Conservation (phyloP, 1,140 invertebrate species). For the Rhizoglyphus robini region DNA sequence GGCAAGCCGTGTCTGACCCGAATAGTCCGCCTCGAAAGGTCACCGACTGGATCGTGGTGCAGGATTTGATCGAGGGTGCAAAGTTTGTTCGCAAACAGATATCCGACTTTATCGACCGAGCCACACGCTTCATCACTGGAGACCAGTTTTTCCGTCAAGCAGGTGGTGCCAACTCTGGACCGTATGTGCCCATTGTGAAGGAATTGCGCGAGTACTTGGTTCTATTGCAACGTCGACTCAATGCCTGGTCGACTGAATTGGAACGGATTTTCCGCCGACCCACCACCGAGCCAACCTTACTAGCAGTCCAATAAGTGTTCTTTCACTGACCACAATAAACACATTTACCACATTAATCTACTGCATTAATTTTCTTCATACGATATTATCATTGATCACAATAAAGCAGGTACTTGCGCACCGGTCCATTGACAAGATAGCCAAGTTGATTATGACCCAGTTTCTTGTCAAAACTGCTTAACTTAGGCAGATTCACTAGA, state of each 20-base stretch:
- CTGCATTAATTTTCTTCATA: no score
- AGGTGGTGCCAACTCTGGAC: not conserved
- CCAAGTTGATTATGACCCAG: no score
- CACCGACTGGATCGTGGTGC: not conserved
- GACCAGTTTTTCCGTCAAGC: not conserved
- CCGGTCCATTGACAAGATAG: no score
- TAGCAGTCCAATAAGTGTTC: no score
- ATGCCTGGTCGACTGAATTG: not conserved
- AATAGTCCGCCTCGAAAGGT: not conserved
- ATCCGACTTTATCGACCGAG: not conserved
- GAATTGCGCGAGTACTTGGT: not conserved
- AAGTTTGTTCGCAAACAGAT: not conserved
- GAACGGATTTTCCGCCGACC: not conserved
- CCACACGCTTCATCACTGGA: not conserved
- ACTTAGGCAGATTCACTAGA: no score
- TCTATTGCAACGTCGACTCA: slow-evolving; percentile 1
- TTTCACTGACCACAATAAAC: no score
- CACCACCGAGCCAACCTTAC: not conserved
- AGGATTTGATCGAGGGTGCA: not conserved
- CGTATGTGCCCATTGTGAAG: not conserved
- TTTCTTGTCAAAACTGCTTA: no score
- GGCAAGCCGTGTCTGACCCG: no score
- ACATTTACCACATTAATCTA: no score
- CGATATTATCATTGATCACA: no score
- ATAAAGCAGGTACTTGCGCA: no score